Conservation (phyloP, 1,140 invertebrate genomes). For the Drosophila carrolli region DNA sequence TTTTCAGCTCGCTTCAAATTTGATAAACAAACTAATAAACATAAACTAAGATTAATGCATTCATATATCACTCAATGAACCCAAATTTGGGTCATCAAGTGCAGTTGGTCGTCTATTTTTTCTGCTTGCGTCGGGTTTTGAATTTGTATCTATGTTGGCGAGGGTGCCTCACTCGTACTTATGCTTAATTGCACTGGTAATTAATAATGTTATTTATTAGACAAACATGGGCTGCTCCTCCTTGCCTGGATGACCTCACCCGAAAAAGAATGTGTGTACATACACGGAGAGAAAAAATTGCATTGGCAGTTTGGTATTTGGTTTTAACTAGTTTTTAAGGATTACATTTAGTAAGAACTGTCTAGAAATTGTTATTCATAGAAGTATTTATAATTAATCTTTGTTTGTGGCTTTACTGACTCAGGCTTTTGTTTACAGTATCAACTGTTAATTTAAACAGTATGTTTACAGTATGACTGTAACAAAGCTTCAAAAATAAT, state of each 20-base stretch:
- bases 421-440: no score
- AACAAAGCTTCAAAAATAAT: no score
- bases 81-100: conserved; percentile 78
- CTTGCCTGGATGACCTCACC: conserved; percentile 75
- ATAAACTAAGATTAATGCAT: conserved; percentile 82
- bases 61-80: conserved; percentile 77
- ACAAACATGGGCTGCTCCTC: conserved; percentile 57
- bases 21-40: conserved; percentile 71
- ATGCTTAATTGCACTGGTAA: conserved; percentile 83
- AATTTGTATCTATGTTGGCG: conserved; percentile 20
- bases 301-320: no score
- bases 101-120: conserved; percentile 39
- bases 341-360: no score
- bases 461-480: no score
- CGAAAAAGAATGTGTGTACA: conserved; percentile 42
- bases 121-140: conserved; percentile 3
- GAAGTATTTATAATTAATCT: no score
- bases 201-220: conserved; percentile 84
- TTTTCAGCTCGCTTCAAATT: conserved; percentile 62
- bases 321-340: no score
- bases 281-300: conserved; percentile 20
- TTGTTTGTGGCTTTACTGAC: no score
- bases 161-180: conserved; percentile 62
- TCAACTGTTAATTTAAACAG: no score
- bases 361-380: no score